Percentiles rank a stretch among this genome's conserved stretches.
phyloP scores from a whole-genome alignment of 2,113 vertebrate species.

The Neogobius melanostomus region DNA sequence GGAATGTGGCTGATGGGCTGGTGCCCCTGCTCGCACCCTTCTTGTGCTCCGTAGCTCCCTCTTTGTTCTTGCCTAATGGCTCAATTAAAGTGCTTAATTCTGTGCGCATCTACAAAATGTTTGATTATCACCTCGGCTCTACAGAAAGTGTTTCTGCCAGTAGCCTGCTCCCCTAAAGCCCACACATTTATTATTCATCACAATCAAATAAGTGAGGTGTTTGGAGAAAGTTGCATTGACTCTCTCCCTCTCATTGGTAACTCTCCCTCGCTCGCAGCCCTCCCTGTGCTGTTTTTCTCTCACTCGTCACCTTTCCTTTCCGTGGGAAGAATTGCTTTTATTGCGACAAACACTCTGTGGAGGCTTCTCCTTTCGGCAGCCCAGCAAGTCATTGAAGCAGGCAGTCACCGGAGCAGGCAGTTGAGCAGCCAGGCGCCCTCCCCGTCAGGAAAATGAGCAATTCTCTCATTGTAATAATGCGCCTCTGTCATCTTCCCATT shows the following conservation, averaged over 20 bases:
- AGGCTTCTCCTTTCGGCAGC: conserved; percentile 68
- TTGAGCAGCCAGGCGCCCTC: conserved; percentile 63
- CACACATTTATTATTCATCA: conserved; percentile 97
- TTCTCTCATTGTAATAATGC: conserved; percentile 99
- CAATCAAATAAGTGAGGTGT: conserved; percentile 97
- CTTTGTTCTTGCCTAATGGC: conserved; percentile 78
- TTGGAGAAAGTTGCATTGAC: conserved; percentile 92
- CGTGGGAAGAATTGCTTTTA: conserved; percentile 91
- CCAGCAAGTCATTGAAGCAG: conserved; percentile 62
- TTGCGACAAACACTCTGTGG: conserved; percentile 84
- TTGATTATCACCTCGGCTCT: conserved; percentile 71
- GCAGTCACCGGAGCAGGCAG: conserved; percentile 59
- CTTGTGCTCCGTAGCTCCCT: conserved; percentile 38
- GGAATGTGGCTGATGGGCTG: conserved; percentile 65
- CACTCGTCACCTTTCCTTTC: conserved; percentile 65
- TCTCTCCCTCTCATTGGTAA: conserved; percentile 58
- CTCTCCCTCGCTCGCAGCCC: conserved; percentile 78
- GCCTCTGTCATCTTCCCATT: conserved; percentile 99
- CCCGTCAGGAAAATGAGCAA: conserved; percentile 96
- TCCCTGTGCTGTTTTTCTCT: conserved; percentile 69
- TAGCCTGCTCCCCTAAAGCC: conserved; percentile 48
- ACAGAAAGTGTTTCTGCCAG: conserved; percentile 39
- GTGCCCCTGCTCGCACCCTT: conserved; percentile 15
- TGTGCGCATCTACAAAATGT: conserved; percentile 75
- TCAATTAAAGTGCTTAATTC: conserved; percentile 85